Evolutionary conservation across 2,888 invertebrate genomes (phyloP).

Genomic region (Polydesmus complanatus): DNA sequence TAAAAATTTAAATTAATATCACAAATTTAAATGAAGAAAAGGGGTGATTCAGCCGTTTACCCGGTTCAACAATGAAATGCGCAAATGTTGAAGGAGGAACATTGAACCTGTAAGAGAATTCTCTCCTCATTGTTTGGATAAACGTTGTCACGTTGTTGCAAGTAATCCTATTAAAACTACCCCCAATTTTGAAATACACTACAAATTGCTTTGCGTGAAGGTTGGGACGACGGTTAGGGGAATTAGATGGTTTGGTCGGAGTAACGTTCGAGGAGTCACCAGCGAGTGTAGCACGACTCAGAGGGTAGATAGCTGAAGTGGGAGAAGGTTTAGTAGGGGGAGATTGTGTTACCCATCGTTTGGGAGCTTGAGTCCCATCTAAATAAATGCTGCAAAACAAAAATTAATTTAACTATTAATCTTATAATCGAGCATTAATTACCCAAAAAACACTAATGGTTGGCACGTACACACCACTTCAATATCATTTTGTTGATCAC

Average conservation of each 20-base stretch:
- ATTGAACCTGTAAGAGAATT: neutral
- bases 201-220: neutral
- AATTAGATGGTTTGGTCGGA: too few relatives aligned
- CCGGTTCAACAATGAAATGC: neutral
- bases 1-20: too few relatives aligned
- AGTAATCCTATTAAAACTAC: neutral
- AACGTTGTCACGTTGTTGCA: neutral
- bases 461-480: neutral
- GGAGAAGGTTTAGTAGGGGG: neutral
- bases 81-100: neutral
- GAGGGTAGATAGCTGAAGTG: neutral
- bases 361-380: neutral
- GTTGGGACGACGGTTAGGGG: too few relatives aligned
- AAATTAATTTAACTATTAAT: neutral
- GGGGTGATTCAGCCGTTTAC: neutral
- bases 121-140: neutral
- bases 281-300: too few relatives aligned
- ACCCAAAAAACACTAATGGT: neutral
- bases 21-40: too few relatives aligned
- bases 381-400: neutral
- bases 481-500: neutral
- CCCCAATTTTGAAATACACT: neutral
- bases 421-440: neutral
- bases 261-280: too few relatives aligned
- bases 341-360: neutral